These are phyloP conservation scores for Pluvianellus socialis DNA, from an alignment of 2,113 vertebrate genomes.

Conservation along the genomic window DNA sequence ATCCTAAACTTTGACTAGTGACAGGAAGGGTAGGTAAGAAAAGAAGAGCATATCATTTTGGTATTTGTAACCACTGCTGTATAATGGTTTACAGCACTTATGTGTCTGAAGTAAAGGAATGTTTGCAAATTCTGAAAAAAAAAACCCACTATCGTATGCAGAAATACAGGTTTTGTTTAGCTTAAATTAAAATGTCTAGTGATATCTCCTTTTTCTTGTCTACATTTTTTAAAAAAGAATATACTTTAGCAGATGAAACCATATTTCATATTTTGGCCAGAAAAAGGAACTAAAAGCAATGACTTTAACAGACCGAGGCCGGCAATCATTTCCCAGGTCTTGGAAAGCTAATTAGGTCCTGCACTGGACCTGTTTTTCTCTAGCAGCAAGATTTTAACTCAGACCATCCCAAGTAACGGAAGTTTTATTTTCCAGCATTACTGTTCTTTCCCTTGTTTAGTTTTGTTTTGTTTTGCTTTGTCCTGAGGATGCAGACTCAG, in stretches of 20 bases:
- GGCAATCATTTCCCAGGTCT: not conserved
- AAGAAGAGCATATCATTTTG: not conserved
- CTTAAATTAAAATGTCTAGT: not conserved
- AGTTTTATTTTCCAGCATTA: not conserved
- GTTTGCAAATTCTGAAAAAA: not conserved
- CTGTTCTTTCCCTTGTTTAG: not conserved
- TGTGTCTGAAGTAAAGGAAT: not conserved
- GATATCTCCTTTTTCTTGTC: not conserved
- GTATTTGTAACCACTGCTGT: not conserved
- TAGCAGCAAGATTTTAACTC: not conserved
- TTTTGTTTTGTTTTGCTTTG: not conserved
- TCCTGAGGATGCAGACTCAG: not conserved
- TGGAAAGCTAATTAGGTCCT: not conserved
- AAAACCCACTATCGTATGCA: not conserved
- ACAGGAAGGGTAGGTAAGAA: not conserved
- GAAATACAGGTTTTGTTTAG: not conserved
- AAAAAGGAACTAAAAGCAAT: not conserved
- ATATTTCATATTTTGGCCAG: not conserved
- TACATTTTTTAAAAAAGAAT: not conserved
- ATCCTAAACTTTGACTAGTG: not conserved
- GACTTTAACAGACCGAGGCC: not conserved
- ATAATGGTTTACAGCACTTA: not conserved
- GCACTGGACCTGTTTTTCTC: not conserved
- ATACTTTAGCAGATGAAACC: not conserved
- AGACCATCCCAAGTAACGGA: not conserved